Evolutionary conservation across 2,113 vertebrate species (phyloP).

Genomic region (Lepisosteus osseus): DNA sequence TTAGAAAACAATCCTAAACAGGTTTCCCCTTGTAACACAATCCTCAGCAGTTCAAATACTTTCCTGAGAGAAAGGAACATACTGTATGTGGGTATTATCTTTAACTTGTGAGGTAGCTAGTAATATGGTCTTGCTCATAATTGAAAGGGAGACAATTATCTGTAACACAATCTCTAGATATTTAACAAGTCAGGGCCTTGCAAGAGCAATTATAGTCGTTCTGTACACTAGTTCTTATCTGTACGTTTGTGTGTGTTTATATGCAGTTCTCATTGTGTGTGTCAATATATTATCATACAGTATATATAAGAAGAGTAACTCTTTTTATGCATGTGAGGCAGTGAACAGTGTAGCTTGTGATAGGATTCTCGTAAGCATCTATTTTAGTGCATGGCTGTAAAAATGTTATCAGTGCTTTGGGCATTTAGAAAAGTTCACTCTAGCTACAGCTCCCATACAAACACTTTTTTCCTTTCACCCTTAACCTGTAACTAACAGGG

Average conservation of each 20-base stretch:
- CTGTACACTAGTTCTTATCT: too few species aligned
- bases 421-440: conserved; percentile 41
- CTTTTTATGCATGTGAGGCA: conserved; percentile 35
- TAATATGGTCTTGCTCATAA: conserved; percentile 28
- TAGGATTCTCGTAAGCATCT: conserved; percentile 69
- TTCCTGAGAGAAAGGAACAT: conserved; percentile 43
- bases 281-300: too few species aligned
- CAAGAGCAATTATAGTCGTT: too few species aligned
- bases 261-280: too few species aligned
- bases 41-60: neutral
- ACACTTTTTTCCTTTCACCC: conserved; percentile 15
- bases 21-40: too few species aligned
- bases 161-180: conserved; percentile 60
- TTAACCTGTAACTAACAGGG: conserved; percentile 14
- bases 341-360: conserved; percentile 52
- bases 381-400: conserved; percentile 59
- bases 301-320: too few species aligned
- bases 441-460: conserved; percentile 17
- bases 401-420: conserved; percentile 51
- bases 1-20: too few species aligned
- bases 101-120: conserved; percentile 29
- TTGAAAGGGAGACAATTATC: conserved; percentile 53
- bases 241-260: too few species aligned
- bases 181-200: conserved; percentile 62
- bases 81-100: conserved; percentile 29